A percentile compares a stretch with the other conserved stretches of the same genome.
phyloP scores from a whole-genome alignment of 2,797 vertebrate genomes.

The Tragopan temminckii region DNA sequence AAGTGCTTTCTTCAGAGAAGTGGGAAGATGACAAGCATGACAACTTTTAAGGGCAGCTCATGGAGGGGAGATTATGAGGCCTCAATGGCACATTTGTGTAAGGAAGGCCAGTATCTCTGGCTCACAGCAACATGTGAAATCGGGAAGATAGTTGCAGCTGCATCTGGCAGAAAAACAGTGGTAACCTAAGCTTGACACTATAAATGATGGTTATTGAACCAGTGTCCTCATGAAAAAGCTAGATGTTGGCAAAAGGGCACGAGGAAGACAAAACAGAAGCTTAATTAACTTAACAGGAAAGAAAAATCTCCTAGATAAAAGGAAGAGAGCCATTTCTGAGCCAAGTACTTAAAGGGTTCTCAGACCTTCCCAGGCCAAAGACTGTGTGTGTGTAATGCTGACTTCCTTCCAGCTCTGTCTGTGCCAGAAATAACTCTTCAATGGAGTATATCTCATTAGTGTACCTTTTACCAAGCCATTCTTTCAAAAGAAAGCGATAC shows the following conservation, averaged over 20 bases:
- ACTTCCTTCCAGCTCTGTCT: slow-evolving; percentile 70
- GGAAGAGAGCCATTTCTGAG: slow-evolving; percentile 49
- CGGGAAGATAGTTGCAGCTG: slow-evolving; percentile 13
- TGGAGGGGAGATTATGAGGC: background rate
- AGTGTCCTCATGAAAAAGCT: slow-evolving; percentile 5
- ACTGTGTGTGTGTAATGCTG: slow-evolving; percentile 40
- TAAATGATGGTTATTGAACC: slow-evolving; percentile 32
- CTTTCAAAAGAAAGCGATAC: slow-evolving; percentile 33
- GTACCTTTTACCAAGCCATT: slow-evolving; percentile 45
- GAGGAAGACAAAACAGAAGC: slow-evolving; percentile 62
- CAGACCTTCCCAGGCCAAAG: slow-evolving; percentile 65
- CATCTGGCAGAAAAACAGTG: slow-evolving; percentile 21
- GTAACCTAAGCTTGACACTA: slow-evolving; percentile 13
- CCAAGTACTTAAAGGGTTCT: slow-evolving; percentile 66
- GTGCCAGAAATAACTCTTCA: slow-evolving; percentile 72
- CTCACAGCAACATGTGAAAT: slow-evolving; percentile 4
- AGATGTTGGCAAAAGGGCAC: slow-evolving; percentile 54
- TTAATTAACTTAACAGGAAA: slow-evolving; percentile 73
- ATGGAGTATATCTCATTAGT: slow-evolving; percentile 21
- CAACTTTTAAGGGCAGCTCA: background rate
- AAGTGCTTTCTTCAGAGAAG: background rate
- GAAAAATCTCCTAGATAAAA: slow-evolving; percentile 67
- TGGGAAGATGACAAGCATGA: background rate
- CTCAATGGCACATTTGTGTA: background rate
- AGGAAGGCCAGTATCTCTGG: background rate